phyloP scores from a whole-genome alignment of 2,888 invertebrate species.

The Spialia ferax region DNA sequence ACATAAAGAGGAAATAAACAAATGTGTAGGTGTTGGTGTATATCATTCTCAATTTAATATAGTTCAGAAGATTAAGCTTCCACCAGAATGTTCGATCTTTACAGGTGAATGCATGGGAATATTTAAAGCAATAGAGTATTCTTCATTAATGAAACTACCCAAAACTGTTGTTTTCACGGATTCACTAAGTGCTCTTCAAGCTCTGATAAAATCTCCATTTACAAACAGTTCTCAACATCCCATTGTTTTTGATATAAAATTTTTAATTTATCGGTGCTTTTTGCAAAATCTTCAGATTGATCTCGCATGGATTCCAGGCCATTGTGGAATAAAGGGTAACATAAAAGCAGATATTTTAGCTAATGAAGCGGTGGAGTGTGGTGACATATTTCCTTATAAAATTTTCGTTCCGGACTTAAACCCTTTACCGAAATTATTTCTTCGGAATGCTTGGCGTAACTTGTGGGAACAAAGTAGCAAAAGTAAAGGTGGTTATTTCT shows the following conservation, averaged over 20 bases:
- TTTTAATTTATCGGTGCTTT: not conserved
- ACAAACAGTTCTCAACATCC: not conserved
- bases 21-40: constrained; percentile 7
- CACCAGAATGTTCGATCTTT: constrained; percentile 44
- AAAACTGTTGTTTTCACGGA: not conserved
- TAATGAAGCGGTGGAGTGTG: not conserved
- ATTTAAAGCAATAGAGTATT: not conserved
- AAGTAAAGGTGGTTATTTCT: not conserved
- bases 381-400: not conserved
- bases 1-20: not conserved
- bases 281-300: not conserved
- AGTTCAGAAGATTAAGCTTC: constrained; percentile 39
- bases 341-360: not conserved
- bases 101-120: constrained; percentile 1
- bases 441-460: not conserved
- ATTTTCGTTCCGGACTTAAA: not conserved
- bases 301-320: not conserved
- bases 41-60: constrained; percentile 14
- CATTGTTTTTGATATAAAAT: not conserved
- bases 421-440: not conserved
- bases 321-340: not conserved
- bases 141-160: not conserved
- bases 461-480: not conserved
- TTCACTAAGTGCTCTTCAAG: not conserved
- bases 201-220: not conserved